Evolutionary conservation across 2,888 invertebrate genomes (phyloP).

Genomic region (Caenorhabditis panamensis): DNA sequence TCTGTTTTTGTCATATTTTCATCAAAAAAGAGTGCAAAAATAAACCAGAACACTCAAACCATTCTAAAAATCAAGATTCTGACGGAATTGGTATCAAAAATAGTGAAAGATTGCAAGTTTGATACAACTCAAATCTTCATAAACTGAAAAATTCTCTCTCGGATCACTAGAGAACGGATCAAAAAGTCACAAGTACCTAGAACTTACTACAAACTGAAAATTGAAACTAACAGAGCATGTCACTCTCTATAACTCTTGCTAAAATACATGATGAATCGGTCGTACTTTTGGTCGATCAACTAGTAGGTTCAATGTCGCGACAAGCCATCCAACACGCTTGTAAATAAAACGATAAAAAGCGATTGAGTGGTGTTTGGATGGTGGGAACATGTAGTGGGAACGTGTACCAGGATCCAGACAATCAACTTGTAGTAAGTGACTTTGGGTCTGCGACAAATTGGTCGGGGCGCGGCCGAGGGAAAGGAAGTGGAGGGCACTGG

Average conservation of each 20-base stretch:
- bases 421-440: slow-evolving; percentile 12
- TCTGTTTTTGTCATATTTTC: no score
- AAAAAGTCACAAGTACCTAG: no score
- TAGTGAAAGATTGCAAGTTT: no score
- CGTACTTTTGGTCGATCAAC: slow-evolving; percentile 6
- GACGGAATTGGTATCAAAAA: no score
- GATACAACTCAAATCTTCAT: no score
- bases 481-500: slow-evolving; percentile 49
- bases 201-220: no score
- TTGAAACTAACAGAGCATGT: slow-evolving; percentile 25
- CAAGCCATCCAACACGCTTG: slow-evolving; percentile 15
- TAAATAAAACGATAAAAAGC: slow-evolving; percentile 58
- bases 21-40: no score
- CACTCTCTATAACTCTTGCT: slow-evolving; percentile 33
- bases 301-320: neutral
- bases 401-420: neutral
- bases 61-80: no score
- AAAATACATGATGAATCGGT: slow-evolving; percentile 31
- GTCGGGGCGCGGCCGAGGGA: slow-evolving; percentile 12
- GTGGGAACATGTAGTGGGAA: neutral
- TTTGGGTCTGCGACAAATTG: slow-evolving; percentile 7
- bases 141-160: no score
- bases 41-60: no score
- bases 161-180: no score
- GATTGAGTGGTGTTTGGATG: slow-evolving; percentile 35